These are phyloP conservation scores for Larimichthys polyactis DNA, from an alignment of 2,113 vertebrate species.

Conservation along the genomic window DNA sequence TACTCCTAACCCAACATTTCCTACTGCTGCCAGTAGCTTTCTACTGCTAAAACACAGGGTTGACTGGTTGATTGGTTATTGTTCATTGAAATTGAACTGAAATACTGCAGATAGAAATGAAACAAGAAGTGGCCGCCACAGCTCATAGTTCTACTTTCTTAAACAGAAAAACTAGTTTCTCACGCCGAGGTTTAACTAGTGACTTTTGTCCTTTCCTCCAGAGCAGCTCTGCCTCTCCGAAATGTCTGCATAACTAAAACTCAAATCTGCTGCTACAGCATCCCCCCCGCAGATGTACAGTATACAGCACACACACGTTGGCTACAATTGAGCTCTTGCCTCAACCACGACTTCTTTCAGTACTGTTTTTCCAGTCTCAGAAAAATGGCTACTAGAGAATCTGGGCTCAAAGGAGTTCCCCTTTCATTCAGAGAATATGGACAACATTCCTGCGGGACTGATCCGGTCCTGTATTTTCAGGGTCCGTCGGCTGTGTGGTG, in stretches of 20 bases:
- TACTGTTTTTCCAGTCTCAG: conserved; percentile 3
- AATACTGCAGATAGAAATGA: not conserved
- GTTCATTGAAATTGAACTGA: not conserved
- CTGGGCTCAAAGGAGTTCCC: conserved; percentile 39
- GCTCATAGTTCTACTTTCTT: not conserved
- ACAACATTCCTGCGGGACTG: conserved; percentile 42
- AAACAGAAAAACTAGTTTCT: not conserved
- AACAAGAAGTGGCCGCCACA: not conserved
- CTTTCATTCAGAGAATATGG: conserved; percentile 35
- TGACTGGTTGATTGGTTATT: not conserved
- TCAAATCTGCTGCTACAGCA: conserved; percentile 74
- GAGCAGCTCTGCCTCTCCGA: conserved; percentile 63
- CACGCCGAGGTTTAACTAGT: conserved; percentile 1
- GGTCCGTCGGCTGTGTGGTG: conserved; percentile 38
- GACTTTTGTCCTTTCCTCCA: conserved; percentile 29
- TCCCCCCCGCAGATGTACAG: conserved; percentile 49
- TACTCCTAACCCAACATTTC: not conserved
- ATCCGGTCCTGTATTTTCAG: conserved; percentile 43
- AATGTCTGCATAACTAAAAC: conserved; percentile 64
- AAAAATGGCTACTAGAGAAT: conserved; percentile 66
- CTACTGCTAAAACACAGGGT: not conserved
- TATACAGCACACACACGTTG: conserved; percentile 50
- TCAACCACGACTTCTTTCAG: conserved; percentile 6
- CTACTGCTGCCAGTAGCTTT: not conserved
- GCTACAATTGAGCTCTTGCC: conserved; percentile 59